Conservation (phyloP, 1,140 invertebrate species). For the Teleopsis dalmanni region DNA sequence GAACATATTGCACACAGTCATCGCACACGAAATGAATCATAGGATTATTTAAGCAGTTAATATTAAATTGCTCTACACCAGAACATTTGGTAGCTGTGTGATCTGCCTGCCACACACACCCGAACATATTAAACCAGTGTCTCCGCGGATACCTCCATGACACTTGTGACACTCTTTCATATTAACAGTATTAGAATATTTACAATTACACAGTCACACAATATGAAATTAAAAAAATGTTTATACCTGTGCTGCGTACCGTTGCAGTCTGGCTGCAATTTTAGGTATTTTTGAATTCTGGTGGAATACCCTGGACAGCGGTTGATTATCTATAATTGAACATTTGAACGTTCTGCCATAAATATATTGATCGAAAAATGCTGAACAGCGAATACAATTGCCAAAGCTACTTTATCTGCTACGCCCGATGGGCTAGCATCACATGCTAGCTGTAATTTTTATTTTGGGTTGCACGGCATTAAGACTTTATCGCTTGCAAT, state of each 20-base stretch:
- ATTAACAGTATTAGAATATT: too few relatives aligned
- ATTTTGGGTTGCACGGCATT: conserved; percentile 1
- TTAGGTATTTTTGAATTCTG: conserved; percentile 6
- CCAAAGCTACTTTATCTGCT: conserved; percentile 43
- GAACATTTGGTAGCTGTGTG: too few relatives aligned
- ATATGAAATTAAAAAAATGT: too few relatives aligned
- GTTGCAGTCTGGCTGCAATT: conserved; percentile 6
- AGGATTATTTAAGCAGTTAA: too few relatives aligned
- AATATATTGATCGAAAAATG: conserved; percentile 36
- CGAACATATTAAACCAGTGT: too few relatives aligned
- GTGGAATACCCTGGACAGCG: conserved; percentile 7
- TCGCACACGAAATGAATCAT: too few relatives aligned
- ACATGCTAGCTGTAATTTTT: conserved; percentile 10
- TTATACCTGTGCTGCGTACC: conserved; percentile 3
- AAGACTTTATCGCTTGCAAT: conserved; percentile 1
- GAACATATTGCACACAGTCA: too few relatives aligned
- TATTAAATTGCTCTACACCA: too few relatives aligned
- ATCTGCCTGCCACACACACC: too few relatives aligned
- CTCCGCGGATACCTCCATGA: too few relatives aligned
- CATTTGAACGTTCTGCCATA: conserved; percentile 31
- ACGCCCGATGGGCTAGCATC: conserved; percentile 16
- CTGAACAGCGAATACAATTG: conserved; percentile 41
- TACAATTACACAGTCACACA: too few relatives aligned
- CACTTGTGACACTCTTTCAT: too few relatives aligned
- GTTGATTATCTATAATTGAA: conserved; percentile 15